A percentile compares a stretch with the other conserved stretches of the same genome.
Conservation (phyloP, 2,113 vertebrate genomes). For the Gorsachius goisagi region DNA sequence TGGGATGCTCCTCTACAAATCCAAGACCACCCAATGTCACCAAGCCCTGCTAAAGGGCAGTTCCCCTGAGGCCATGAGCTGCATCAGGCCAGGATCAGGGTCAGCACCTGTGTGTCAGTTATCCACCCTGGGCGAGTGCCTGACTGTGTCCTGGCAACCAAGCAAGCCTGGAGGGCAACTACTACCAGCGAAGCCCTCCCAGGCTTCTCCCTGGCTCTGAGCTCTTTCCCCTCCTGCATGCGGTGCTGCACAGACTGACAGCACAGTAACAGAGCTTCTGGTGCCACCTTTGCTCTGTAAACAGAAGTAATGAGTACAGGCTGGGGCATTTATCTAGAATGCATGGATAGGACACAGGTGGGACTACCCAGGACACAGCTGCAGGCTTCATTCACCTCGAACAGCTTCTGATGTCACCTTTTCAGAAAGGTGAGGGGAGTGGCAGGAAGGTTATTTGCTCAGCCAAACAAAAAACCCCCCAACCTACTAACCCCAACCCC, state of each 20-base stretch:
- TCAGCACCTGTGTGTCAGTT: not conserved
- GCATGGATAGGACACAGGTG: not conserved
- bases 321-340: not conserved
- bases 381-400: not conserved
- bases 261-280: not conserved
- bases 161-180: not conserved
- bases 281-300: not conserved
- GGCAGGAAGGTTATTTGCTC: not conserved
- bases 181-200: rapidly evolving
- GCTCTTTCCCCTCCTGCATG: not conserved
- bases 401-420: not conserved
- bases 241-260: not conserved
- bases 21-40: rapidly evolving
- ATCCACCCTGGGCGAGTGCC: too few species aligned
- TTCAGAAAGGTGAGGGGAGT: not conserved
- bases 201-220: not conserved
- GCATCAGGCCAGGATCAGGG: not conserved
- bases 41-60: not conserved
- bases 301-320: not conserved
- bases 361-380: not conserved
- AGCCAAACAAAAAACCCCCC: rapidly evolving
- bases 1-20: not conserved
- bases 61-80: not conserved
- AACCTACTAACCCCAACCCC: not conserved
- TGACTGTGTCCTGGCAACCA: not conserved